phyloP scores from a whole-genome alignment of 1,140 invertebrate species.

The Heliconius nattereri region DNA sequence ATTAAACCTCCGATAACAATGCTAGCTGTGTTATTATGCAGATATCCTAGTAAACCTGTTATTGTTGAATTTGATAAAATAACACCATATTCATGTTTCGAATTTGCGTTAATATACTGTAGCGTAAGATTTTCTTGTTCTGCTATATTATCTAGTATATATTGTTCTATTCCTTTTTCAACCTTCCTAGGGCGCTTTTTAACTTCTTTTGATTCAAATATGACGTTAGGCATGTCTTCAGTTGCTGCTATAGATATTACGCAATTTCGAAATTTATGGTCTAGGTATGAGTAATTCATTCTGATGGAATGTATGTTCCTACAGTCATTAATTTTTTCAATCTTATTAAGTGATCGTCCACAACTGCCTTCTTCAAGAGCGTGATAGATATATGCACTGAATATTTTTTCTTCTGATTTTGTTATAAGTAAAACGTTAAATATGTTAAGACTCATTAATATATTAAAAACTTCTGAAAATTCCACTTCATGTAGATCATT shows the following conservation, averaged over 20 bases:
- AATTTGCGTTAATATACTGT: constrained; percentile 21
- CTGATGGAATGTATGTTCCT: constrained; percentile 10
- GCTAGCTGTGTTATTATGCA: constrained; percentile 32
- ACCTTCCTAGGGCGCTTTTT: constrained; percentile 4
- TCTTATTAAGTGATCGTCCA: constrained; percentile 22
- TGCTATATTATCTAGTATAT: constrained; percentile 34
- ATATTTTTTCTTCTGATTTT: background rate
- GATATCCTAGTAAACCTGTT: constrained; percentile 33
- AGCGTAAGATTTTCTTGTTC: constrained; percentile 32
- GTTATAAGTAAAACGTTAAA: constrained; percentile 33
- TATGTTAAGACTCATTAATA: constrained; percentile 30
- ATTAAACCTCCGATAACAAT: constrained; percentile 33
- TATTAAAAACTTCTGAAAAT: constrained; percentile 27
- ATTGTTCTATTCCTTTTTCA: constrained; percentile 34
- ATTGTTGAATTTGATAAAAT: constrained; percentile 34
- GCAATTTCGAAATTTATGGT: constrained; percentile 26
- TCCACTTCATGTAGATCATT: constrained; percentile 23
- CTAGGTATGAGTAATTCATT: constrained; percentile 17
- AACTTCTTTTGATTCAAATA: constrained; percentile 25
- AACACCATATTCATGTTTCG: constrained; percentile 12
- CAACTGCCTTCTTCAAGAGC: constrained; percentile 33
- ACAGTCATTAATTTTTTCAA: constrained; percentile 29
- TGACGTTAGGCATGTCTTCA: constrained; percentile 38
- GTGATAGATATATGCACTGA: constrained; percentile 34
- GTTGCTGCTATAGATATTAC: constrained; percentile 17